Base-by-base conservation (phyloP, 2,113 vertebrate species). In the Salvelinus fontinalis region DNA sequence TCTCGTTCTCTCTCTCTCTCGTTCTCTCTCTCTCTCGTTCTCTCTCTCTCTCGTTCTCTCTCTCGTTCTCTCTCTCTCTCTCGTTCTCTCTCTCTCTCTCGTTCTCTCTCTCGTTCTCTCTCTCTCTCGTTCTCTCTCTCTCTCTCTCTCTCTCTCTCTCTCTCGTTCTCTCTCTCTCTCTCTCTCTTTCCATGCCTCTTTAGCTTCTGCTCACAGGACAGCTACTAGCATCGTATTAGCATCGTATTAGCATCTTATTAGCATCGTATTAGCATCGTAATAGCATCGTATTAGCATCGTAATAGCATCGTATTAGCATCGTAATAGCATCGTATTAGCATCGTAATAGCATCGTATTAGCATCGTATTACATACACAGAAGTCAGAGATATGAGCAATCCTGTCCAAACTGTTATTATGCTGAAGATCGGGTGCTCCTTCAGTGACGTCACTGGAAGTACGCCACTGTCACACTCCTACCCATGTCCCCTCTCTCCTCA, bases 361-460 rank as follows among this genome's bases (percentile, higher is more conserved):
- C 26, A 26, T 67, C 14, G 0, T 13, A 65, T n/a, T 7, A 9
- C n/a, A 29, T 27, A 66, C 26, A 14, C 22, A 27, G 22, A 22
- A 22, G 29, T 18, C 24, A 3, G 26, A 66, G 13, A 2, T 14
- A 18, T 66, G 22, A 66, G 26, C 22, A 14, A 13, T 66, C 5
- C 20, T 75, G 75, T 70, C 34, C 31, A 71, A 79, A 1, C 34
- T 7, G 34, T 83, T 79, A 84, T 74, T 81, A 73, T 74, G 72
- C 29, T 26, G 8, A 57, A 12, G 68, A 49, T 48, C 49, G 14
- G 65, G 73, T 65, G 48, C 68, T 75, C 65, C 59, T 48, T 75
- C 69, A 57, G 54, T 51, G 24, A 69, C 29, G 31, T 24, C 18
- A 44, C 31, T 5, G 75, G 79, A 75, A 62, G 24, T 11, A 11